phyloP scores from a whole-genome alignment of 1,140 invertebrate genomes.

The Capitella teleta region DNA sequence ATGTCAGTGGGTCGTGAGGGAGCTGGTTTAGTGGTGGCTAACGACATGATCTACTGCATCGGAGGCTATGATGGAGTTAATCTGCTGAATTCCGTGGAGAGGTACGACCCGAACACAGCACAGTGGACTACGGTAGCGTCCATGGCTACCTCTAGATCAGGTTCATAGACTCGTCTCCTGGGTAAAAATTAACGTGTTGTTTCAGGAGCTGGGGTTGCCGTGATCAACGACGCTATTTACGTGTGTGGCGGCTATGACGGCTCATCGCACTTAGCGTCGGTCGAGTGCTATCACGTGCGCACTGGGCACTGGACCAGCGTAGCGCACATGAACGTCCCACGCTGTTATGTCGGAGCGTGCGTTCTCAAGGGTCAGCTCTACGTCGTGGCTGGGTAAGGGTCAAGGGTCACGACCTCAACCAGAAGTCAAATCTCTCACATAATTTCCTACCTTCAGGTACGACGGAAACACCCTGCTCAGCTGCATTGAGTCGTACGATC shows the following conservation, averaged over 20 bases:
- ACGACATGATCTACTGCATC: conserved; percentile 35
- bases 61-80: conserved; percentile 36
- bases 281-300: conserved; percentile 27
- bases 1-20: conserved; percentile 34
- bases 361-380: conserved; percentile 29
- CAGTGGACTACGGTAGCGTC: conserved; percentile 16
- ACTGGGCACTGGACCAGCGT: conserved; percentile 28
- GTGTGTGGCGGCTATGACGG: conserved; percentile 39
- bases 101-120: conserved; percentile 1
- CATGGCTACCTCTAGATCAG: conserved; percentile 30
- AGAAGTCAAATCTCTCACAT: background rate
- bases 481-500: conserved; percentile 27
- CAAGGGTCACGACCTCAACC: too few relatives aligned
- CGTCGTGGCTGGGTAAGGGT: conserved; percentile 36
- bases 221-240: conserved; percentile 31
- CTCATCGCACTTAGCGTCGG: conserved; percentile 26
- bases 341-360: conserved; percentile 38
- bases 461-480: conserved; percentile 30
- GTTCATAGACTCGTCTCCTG: conserved; percentile 9
- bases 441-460: conserved; percentile 26
- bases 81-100: conserved; percentile 15
- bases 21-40: conserved; percentile 34
- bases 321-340: conserved; percentile 26
- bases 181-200: too few relatives aligned
- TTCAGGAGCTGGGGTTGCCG: conserved; percentile 34